Percentiles rank a stretch among this genome's conserved stretches.
Conservation (phyloP, 2,797 vertebrate species). For the Florisuga fusca region DNA sequence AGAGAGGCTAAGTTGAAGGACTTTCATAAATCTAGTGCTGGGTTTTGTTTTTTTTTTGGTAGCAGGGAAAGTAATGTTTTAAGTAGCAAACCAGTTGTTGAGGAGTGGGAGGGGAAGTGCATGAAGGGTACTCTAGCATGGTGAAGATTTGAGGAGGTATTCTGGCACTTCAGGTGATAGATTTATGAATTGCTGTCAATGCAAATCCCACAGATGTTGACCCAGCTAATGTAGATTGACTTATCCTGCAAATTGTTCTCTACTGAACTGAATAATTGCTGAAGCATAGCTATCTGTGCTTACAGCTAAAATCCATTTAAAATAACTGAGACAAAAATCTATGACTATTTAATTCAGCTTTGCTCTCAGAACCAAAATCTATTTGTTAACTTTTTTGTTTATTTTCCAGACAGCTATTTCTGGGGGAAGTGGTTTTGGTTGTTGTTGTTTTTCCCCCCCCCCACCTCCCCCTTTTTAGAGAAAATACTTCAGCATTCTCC, state of each 20-base stretch:
- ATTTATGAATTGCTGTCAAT: conserved; percentile 16
- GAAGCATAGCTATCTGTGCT: conserved; percentile 34
- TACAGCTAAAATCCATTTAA: conserved; percentile 41
- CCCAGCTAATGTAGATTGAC: conserved; percentile 23
- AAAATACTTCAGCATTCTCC: neutral
- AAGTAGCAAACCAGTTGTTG: conserved; percentile 16
- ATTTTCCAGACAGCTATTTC: neutral
- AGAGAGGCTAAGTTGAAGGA: conserved; percentile 38
- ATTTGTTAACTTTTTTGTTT: neutral
- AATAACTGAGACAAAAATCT: conserved; percentile 10
- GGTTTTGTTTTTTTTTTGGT: conserved; percentile 38
- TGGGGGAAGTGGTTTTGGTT: neutral
- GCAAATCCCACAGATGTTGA: conserved; percentile 49
- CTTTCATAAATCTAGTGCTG: conserved; percentile 42
- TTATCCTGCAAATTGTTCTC: conserved; percentile 35
- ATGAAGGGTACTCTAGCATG: neutral
- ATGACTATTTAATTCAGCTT: neutral
- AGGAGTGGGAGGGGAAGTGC: neutral
- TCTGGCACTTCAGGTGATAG: conserved; percentile 16
- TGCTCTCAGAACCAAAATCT: neutral
- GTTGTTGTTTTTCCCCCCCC: rapidly evolving
- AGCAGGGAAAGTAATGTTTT: neutral
- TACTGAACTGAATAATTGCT: conserved; percentile 44
- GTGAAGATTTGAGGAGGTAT: neutral
- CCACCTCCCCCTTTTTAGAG: rapidly evolving